Percentiles rank a stretch among this genome's conserved stretches.
These are phyloP conservation scores for Mesoclemmys tuberculata DNA, from an alignment of 2,113 vertebrate genomes.

Conservation along the genomic window DNA sequence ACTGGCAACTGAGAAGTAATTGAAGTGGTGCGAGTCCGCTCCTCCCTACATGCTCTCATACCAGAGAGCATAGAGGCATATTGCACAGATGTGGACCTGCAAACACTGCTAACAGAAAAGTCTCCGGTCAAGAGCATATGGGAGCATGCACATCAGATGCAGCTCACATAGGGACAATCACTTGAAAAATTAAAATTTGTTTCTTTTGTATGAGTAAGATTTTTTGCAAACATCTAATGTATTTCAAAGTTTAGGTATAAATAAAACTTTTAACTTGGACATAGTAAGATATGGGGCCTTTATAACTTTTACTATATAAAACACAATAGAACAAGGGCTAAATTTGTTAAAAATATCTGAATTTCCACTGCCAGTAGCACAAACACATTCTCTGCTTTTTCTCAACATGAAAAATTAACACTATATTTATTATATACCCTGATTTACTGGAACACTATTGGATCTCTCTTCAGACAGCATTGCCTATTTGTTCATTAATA, in stretches of 20 bases:
- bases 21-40: no score
- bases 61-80: no score
- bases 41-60: no score
- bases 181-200: background rate
- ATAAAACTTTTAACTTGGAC: conserved; percentile 17
- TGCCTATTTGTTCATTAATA: conserved; percentile 58
- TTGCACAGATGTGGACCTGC: no score
- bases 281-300: background rate
- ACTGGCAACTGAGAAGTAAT: no score
- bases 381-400: conserved; percentile 17
- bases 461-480: conserved; percentile 34
- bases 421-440: background rate
- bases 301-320: conserved; percentile 6
- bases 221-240: background rate
- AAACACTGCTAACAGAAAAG: no score
- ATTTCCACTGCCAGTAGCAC: conserved; percentile 6
- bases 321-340: conserved; percentile 3
- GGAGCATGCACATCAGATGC: background rate
- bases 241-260: background rate
- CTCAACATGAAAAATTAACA: conserved; percentile 48
- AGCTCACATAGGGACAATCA: background rate
- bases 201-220: background rate
- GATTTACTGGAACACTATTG: conserved; percentile 42
- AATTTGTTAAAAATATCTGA: conserved; percentile 28
- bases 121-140: background rate